Percentiles rank a stretch among this genome's conserved stretches.
phyloP scores from a whole-genome alignment of 2,797 vertebrate species.

The Sarcophilus harrisii region DNA sequence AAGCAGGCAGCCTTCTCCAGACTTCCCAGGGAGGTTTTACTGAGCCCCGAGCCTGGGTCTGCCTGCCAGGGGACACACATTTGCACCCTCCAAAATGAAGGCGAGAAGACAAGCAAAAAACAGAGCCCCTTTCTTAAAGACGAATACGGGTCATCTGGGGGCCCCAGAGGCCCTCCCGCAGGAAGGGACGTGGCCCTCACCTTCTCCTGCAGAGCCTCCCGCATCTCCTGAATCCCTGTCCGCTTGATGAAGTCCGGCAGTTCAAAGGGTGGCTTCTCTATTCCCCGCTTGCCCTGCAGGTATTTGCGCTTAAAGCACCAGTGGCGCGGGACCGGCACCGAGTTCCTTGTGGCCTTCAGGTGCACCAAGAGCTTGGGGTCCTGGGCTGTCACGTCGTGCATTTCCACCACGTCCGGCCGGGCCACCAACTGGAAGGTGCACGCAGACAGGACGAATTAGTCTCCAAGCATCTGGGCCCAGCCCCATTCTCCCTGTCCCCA shows the following conservation, averaged over 20 bases:
- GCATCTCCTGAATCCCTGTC: conserved; percentile 98
- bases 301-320: conserved; percentile 99
- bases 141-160: neutral
- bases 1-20: neutral
- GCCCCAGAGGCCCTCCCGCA: neutral
- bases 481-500: neutral
- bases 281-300: conserved; percentile 96
- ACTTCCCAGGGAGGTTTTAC: neutral
- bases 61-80: neutral
- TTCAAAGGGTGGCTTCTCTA: conserved; percentile 96
- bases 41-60: neutral
- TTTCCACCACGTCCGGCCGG: conserved; percentile 95
- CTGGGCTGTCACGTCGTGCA: conserved; percentile 96
- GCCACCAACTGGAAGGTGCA: conserved; percentile 89
- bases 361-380: conserved; percentile 97
- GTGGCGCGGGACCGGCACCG: conserved; percentile 95
- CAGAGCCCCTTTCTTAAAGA: neutral
- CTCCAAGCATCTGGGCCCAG: neutral
- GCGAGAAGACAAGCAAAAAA: neutral
- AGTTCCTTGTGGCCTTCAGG: conserved; percentile 96
- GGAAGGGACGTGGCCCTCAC: conserved; percentile 77
- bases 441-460: neutral
- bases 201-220: conserved; percentile 97
- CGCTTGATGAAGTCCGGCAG: conserved; percentile 96
- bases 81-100: neutral